phyloP scores from a whole-genome alignment of 2,113 vertebrate species.

The Platysternon megacephalum region DNA sequence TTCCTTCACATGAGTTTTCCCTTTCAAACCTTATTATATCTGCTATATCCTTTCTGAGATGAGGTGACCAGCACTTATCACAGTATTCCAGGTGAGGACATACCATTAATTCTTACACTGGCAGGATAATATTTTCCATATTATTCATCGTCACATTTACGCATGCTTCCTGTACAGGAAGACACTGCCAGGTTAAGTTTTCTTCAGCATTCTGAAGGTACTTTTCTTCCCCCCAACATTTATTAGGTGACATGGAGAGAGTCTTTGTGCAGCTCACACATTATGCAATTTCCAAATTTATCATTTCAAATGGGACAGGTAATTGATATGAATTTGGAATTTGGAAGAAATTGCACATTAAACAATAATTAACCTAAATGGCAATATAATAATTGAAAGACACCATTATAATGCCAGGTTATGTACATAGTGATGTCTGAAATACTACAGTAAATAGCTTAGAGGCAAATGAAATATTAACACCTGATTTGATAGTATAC shows the following conservation, averaged over 20 bases:
- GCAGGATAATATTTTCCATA: not conserved
- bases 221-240: not conserved
- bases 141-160: not conserved
- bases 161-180: not conserved
- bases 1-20: not conserved
- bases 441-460: not conserved
- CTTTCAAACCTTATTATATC: not conserved
- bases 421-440: accelerated
- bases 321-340: not conserved
- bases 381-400: not conserved
- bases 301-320: not conserved
- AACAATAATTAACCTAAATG: not conserved
- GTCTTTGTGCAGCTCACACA: not conserved
- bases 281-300: not conserved
- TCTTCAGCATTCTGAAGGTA: not conserved
- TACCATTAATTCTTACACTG: not conserved
- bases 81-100: not conserved
- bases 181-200: not conserved
- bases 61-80: not conserved
- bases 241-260: not conserved
- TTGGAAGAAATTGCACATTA: not conserved
- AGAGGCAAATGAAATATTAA: not conserved
- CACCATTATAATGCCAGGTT: not conserved
- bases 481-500: not conserved
- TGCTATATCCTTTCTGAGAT: not conserved